Conservation (phyloP, 1,140 invertebrate species). For the Conus betulinus region DNA sequence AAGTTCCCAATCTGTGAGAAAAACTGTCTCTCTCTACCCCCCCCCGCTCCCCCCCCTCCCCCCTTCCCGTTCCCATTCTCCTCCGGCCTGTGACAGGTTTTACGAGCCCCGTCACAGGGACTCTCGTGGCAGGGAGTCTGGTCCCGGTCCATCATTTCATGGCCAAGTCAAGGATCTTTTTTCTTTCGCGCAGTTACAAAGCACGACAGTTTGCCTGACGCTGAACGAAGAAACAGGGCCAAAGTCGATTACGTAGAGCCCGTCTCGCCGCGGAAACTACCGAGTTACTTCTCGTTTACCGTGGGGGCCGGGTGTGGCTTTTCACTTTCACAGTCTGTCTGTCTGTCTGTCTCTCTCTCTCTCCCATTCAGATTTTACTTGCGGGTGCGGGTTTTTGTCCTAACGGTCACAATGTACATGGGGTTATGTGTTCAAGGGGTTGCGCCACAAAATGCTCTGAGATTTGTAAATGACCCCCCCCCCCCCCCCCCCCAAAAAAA, state of each 20-base stretch:
- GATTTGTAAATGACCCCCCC: no score
- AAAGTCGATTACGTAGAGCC: not conserved
- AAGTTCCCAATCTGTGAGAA: no score
- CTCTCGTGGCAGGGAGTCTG: conserved; percentile 8
- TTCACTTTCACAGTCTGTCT: not conserved
- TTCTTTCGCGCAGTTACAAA: conserved; percentile 5
- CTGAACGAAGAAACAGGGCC: conserved; percentile 34
- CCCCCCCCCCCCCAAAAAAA: no score
- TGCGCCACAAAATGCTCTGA: no score
- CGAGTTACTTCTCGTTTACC: not conserved
- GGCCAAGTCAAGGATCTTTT: conserved; percentile 19
- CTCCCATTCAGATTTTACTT: not conserved
- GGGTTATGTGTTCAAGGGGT: no score
- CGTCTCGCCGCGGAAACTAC: not conserved
- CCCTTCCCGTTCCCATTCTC: not conserved
- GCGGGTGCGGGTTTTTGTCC: no score
- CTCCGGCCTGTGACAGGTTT: not conserved
- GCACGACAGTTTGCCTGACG: conserved; percentile 14
- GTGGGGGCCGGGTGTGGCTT: not conserved
- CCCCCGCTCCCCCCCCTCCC: not conserved
- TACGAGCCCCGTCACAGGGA: not conserved
- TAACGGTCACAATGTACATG: no score
- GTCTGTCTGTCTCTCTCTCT: not conserved
- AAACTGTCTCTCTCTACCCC: not conserved
- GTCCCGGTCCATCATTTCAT: not conserved